Conservation (phyloP, 2,888 invertebrate species). For the Rhagonycha fulva region DNA sequence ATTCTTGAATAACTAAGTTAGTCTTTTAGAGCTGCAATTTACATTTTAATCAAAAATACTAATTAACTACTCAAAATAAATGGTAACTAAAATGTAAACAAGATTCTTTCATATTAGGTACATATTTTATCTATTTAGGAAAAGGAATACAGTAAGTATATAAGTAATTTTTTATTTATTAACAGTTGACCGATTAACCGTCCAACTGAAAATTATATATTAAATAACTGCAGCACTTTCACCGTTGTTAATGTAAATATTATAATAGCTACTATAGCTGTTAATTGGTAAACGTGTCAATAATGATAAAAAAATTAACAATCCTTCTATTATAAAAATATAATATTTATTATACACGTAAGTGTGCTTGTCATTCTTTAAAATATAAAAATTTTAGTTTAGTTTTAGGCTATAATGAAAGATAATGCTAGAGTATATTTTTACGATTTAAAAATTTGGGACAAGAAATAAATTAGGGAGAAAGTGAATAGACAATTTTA, state of each 20-base stretch:
- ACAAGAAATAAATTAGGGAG: constrained; percentile 31
- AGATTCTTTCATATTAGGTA: too few species aligned
- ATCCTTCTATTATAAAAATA: neutral
- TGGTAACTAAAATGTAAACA: too few species aligned
- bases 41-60: too few species aligned
- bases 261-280: neutral
- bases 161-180: neutral
- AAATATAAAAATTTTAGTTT: neutral
- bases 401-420: neutral
- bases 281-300: neutral
- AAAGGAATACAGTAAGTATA: neutral
- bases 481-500: constrained; percentile 32
- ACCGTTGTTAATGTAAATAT: neutral
- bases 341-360: too few species aligned
- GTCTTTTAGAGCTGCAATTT: too few species aligned
- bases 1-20: too few species aligned
- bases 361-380: neutral
- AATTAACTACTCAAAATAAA: too few species aligned
- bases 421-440: neutral
- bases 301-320: neutral
- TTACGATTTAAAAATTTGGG: neutral
- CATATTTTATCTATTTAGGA: neutral
- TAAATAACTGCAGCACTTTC: neutral
- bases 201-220: neutral
- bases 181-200: neutral